Evolutionary conservation across 2,113 vertebrate genomes (phyloP).

Genomic region (Notothenia coriiceps): DNA sequence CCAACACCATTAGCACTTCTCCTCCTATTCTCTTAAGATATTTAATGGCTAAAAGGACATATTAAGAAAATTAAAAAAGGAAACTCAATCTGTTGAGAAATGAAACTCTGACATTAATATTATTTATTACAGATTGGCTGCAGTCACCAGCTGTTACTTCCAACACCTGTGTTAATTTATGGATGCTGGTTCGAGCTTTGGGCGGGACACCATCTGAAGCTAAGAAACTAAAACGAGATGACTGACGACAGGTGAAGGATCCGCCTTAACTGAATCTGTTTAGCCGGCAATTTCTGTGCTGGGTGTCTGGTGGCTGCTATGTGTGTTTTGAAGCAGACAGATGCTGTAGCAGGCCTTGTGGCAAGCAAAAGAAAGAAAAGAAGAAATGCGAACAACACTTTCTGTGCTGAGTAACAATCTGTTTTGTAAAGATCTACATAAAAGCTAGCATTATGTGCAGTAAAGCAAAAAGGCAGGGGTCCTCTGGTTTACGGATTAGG

Average conservation of each 20-base stretch:
- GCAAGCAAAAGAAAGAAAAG: not conserved
- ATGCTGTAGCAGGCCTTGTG: not conserved
- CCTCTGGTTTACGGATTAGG: not conserved
- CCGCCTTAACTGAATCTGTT: slow-evolving; percentile 5
- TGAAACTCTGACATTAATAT: slow-evolving; percentile 1
- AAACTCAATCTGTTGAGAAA: slow-evolving; percentile 9
- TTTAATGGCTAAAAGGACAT: no score
- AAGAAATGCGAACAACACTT: not conserved
- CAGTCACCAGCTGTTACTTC: slow-evolving; percentile 27
- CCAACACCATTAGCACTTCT: no score
- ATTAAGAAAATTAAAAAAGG: not conserved
- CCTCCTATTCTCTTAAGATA: no score
- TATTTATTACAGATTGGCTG: slow-evolving; percentile 19
- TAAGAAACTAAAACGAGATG: slow-evolving; percentile 28
- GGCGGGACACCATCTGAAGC: slow-evolving; percentile 28
- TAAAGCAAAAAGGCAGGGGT: not conserved
- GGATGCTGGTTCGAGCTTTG: slow-evolving; percentile 13
- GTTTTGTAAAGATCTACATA: not conserved
- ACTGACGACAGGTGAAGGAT: slow-evolving; percentile 4
- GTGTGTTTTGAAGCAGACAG: not conserved
- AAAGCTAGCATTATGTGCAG: not conserved
- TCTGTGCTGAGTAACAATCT: not conserved
- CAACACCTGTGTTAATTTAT: slow-evolving; percentile 37
- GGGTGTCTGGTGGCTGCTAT: not conserved
- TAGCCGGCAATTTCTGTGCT: slow-evolving; percentile 1